Evolutionary conservation across 1,140 invertebrate genomes (phyloP), one percentile per base, ranked within the genome.

Genomic region (Oncopeltus fasciatus): DNA sequence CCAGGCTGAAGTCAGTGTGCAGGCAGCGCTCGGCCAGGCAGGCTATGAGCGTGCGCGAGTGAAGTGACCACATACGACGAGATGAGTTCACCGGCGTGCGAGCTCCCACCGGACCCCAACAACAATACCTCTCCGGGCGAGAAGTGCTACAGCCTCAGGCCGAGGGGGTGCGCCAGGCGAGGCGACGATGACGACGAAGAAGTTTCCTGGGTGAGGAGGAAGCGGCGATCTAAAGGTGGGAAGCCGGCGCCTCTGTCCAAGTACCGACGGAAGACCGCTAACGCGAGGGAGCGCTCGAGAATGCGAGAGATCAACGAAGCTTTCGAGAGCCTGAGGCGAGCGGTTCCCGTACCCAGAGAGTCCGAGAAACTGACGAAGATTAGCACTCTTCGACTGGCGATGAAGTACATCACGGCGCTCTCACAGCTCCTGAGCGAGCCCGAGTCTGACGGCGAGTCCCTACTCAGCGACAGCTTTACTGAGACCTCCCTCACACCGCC

Each of bases 251-350:
- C 90, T 1, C 77, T 93, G 63, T 90, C 87, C 76, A 94, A 92
- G 73, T 94, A 94, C 74, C 74, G 90, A 21, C 77, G 91, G 64
- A 89, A 89, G 75, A 91, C 89, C 1, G 91, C 91, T 1, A 94
- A 94, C 76, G 88, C 89, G 0, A 73, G 91, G 3, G 91, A 94
- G 73, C 72, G 91, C 29, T 83, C 80, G 57, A 75, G 91, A 53
- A 93, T 94, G 90, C 77, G 84, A 57, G 89, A 93, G 71, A 92
- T 94, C 64, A 93, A 93, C 74, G 77, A 81, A 49, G 90, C 89
- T 0, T 94, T 92, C 74, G 88, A 92, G 72, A 77, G 81, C 1
- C 75, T 94, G 0, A 78, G 87, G 21, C 77, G 79, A 44, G 86
- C 82, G 8, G 85, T 94, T 1, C 90, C 91, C 1, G 28, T 28